Evolutionary conservation across 2,113 vertebrate species (phyloP).

Genomic region (Podarcis cretensis): DNA sequence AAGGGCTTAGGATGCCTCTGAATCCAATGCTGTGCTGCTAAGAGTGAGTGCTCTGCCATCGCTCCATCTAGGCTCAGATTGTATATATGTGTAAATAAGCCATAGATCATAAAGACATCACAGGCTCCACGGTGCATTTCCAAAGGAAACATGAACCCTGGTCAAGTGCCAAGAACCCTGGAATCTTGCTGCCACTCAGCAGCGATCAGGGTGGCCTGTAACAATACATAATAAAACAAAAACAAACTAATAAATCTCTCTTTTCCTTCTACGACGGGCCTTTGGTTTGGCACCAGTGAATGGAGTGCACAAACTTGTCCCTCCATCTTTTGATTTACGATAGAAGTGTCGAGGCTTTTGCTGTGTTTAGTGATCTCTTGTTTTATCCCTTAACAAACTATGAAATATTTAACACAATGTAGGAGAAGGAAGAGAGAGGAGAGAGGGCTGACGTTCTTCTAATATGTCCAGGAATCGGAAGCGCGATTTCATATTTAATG

Average conservation of each 20-base stretch:
- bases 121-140: too few species aligned
- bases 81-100: too few species aligned
- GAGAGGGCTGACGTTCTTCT: conserved; percentile 33
- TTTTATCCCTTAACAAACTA: conserved; percentile 65
- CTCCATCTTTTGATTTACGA: conserved; percentile 59
- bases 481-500: conserved; percentile 52
- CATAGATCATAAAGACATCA: too few species aligned
- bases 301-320: conserved; percentile 56
- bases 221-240: neutral
- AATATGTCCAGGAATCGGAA: conserved; percentile 44
- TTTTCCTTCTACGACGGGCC: conserved; percentile 43
- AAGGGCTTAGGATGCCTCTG: too few species aligned
- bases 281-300: conserved; percentile 50
- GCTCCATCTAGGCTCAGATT: too few species aligned
- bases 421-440: neutral
- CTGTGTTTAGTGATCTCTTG: conserved; percentile 43
- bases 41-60: too few species aligned
- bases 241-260: conserved; percentile 17
- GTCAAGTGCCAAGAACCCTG: too few species aligned
- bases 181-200: too few species aligned
- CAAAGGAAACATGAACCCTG: too few species aligned
- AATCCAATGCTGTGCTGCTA: too few species aligned
- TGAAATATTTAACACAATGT: conserved; percentile 68
- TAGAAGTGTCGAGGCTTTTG: conserved; percentile 26
- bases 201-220: neutral